phyloP scores from a whole-genome alignment of 2,113 vertebrate species.

The Microtus pennsylvanicus region DNA sequence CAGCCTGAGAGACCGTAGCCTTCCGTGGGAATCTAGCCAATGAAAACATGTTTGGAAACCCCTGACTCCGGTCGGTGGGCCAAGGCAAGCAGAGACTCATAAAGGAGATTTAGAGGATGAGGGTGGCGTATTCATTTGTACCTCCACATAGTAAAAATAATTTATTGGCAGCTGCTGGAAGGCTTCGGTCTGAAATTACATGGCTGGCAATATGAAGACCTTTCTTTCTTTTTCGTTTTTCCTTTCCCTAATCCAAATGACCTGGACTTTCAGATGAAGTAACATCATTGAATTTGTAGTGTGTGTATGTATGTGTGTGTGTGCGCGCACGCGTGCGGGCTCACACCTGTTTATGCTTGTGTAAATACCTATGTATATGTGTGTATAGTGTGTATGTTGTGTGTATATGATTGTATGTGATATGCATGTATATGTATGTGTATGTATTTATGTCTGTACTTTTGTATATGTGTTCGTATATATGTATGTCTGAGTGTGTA shows the following conservation, averaged over 20 bases:
- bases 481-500: neutral
- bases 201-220: neutral
- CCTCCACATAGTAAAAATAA: slow-evolving; percentile 66
- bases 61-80: neutral
- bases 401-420: neutral
- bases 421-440: rapidly evolving
- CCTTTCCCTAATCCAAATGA: neutral
- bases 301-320: neutral
- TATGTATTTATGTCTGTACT: neutral
- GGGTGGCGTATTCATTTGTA: slow-evolving; percentile 72
- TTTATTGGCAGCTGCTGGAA: slow-evolving; percentile 73
- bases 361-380: neutral
- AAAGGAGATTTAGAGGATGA: slow-evolving; percentile 74
- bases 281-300: slow-evolving; percentile 36
- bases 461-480: no score
- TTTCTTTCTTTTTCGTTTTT: neutral
- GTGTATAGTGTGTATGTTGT: neutral
- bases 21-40: neutral
- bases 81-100: slow-evolving; percentile 63
- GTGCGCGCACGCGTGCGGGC: no score
- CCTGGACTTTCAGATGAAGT: neutral
- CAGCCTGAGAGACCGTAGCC: neutral
- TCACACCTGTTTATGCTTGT: neutral
- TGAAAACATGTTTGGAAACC: slow-evolving; percentile 5
- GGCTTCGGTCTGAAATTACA: neutral